These are phyloP conservation scores for Tichodroma muraria DNA, from an alignment of 2,113 vertebrate species.

Conservation along the genomic window DNA sequence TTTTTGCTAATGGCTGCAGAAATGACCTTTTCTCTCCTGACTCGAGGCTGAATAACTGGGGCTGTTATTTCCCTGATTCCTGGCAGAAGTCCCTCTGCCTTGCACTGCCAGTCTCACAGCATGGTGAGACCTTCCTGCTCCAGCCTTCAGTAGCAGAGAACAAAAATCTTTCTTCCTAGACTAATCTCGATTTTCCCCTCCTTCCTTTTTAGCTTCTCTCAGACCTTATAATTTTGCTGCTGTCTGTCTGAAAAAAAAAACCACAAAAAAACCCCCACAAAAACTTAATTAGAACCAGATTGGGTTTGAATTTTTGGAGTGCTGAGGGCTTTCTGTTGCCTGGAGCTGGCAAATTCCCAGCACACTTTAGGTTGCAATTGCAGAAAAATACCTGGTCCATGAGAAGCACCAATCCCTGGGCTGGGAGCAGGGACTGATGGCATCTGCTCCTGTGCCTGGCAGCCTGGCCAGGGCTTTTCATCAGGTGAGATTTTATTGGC, in stretches of 20 bases:
- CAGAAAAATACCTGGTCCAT: background rate
- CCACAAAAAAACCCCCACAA: too few species aligned
- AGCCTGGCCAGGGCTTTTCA: background rate
- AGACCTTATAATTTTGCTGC: background rate
- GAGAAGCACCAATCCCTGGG: background rate
- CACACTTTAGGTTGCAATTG: background rate
- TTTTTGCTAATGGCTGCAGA: background rate
- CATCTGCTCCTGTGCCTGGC: background rate
- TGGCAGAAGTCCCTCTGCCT: background rate
- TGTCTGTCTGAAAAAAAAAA: background rate
- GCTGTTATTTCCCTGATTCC: background rate
- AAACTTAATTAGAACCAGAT: background rate
- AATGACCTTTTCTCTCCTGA: background rate
- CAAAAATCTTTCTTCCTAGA: background rate
- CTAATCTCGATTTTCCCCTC: background rate
- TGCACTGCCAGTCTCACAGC: background rate
- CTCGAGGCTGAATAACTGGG: background rate
- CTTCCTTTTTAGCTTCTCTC: background rate
- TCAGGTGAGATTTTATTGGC: background rate
- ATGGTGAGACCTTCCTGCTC: background rate
- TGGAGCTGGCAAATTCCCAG: background rate
- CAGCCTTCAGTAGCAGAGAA: background rate
- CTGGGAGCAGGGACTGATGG: background rate
- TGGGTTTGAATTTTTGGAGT: background rate
- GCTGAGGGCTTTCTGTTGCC: background rate